Conservation (phyloP, 2,797 vertebrate species). For the Aratinga solstitialis region DNA sequence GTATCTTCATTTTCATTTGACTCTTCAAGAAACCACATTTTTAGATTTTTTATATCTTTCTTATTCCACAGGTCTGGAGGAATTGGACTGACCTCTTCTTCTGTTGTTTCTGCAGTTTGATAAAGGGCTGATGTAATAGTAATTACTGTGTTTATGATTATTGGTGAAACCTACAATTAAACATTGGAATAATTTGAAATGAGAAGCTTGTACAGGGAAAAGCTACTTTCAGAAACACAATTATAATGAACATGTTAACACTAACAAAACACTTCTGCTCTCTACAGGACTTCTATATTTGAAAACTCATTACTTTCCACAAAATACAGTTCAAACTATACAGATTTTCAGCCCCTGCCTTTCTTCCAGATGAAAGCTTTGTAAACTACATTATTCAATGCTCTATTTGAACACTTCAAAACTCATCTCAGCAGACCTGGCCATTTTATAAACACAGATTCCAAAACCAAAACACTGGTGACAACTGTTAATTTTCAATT, state of each 20-base stretch:
- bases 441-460: background rate
- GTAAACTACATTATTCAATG: background rate
- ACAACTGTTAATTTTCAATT: background rate
- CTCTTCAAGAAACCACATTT: slow-evolving; percentile 96
- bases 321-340: background rate
- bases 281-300: background rate
- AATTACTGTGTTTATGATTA: slow-evolving; percentile 97
- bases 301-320: background rate
- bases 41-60: slow-evolving; percentile 85
- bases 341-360: background rate
- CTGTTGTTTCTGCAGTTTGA: slow-evolving; percentile 82
- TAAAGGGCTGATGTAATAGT: slow-evolving; percentile 93
- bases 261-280: background rate
- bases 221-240: background rate
- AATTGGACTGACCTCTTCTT: slow-evolving; percentile 82
- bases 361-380: background rate
- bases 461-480: background rate
- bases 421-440: background rate
- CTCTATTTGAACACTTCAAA: background rate
- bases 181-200: background rate
- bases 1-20: slow-evolving; percentile 77
- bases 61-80: slow-evolving; percentile 88
- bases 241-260: background rate
- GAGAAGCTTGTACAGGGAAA: background rate
- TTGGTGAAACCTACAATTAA: slow-evolving; percentile 89